Conservation (phyloP, 92 coral and sea anemone species). For the Actinostola sp. region DNA sequence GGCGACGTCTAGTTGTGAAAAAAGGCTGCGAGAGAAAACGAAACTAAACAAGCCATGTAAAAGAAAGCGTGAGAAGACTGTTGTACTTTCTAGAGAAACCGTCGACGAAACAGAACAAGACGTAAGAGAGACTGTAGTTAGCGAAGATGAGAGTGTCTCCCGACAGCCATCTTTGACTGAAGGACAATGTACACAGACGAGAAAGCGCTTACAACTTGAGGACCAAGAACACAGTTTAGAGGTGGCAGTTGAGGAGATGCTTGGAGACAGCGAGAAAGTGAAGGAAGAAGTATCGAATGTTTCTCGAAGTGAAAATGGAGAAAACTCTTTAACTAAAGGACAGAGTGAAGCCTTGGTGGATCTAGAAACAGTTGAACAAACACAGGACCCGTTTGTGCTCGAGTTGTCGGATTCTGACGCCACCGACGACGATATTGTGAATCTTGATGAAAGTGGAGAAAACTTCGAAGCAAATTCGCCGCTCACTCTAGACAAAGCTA, state of each 20-base stretch:
- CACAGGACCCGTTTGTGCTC: constrained; percentile 11
- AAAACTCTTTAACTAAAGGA: not conserved
- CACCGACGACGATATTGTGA: not conserved
- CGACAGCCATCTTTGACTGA: not conserved
- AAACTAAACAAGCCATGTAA: constrained; percentile 1
- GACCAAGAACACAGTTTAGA: not conserved
- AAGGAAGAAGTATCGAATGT: not conserved
- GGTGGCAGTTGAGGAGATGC: not conserved
- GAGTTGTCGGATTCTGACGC: constrained; percentile 31
- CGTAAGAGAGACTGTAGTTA: not conserved
- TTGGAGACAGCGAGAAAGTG: not conserved
- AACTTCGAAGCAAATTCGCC: not conserved
- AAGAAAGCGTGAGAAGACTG: not conserved
- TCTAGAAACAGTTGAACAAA: not conserved
- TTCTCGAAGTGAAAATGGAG: not conserved
- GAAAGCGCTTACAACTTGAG: constrained; percentile 4
- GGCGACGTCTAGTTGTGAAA: constrained; percentile 18
- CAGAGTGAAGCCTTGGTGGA: not conserved
- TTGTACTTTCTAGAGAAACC: too few species aligned
- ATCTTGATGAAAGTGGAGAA: not conserved
- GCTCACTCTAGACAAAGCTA: not conserved
- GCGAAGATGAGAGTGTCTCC: not conserved
- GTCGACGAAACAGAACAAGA: not conserved
- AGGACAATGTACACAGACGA: not conserved
- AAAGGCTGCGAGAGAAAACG: constrained; percentile 3